A percentile compares a stretch with the other conserved stretches of the same genome.
Conservation (phyloP, 2,888 invertebrate species). For the Phyllotreta cruciferae region DNA sequence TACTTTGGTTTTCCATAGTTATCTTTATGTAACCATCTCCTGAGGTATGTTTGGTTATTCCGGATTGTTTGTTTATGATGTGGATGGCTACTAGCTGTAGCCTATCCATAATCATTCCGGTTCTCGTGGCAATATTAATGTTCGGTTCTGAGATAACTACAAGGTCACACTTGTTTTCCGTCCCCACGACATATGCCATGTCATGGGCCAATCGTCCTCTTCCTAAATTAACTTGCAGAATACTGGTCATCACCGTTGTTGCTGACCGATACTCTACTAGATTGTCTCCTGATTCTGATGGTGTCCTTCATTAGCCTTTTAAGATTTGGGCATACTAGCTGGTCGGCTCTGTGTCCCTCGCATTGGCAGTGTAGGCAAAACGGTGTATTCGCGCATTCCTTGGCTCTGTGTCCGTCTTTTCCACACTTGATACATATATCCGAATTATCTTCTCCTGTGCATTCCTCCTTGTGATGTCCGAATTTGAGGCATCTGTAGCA, state of each 20-base stretch:
- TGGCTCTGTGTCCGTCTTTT: constrained; percentile 14
- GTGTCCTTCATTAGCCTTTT: constrained; percentile 8
- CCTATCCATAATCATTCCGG: constrained; percentile 6
- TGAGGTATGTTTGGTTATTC: not conserved
- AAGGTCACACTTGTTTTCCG: constrained; percentile 18
- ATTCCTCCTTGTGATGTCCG: constrained; percentile 10
- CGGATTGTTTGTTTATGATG: not conserved
- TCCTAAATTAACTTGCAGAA: too few species aligned
- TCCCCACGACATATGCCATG: constrained; percentile 17
- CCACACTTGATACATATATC: constrained; percentile 26
- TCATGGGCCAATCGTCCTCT: not conserved
- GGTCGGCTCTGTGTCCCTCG: constrained; percentile 20
- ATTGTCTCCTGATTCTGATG: not conserved
- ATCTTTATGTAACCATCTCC: too few species aligned
- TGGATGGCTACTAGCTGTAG: constrained; percentile 5
- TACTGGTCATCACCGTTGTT: too few species aligned
- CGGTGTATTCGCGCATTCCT: constrained; percentile 10
- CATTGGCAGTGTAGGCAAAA: constrained; percentile 8
- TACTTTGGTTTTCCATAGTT: too few species aligned
- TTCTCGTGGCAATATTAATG: not conserved
- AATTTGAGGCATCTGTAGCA: constrained; percentile 20
- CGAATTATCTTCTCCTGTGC: constrained; percentile 18
- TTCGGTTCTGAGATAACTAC: constrained; percentile 34
- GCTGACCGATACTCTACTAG: too few species aligned
- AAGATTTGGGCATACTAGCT: constrained; percentile 15